Evolutionary conservation across 2,797 vertebrate genomes (phyloP).

Genomic region (Eremophila alpestris): DNA sequence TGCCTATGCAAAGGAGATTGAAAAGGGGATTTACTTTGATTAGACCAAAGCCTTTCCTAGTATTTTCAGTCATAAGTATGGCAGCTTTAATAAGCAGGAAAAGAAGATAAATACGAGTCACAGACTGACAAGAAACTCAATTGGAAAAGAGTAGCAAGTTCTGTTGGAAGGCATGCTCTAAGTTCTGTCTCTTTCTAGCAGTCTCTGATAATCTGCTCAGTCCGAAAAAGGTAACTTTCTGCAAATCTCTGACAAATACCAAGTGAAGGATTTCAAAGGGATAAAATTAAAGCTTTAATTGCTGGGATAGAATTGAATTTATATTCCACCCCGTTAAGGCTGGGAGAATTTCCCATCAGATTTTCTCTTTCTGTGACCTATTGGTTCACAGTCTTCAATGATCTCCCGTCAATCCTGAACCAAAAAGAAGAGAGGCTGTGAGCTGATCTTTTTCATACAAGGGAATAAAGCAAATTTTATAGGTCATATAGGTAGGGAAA

Average conservation of each 20-base stretch:
- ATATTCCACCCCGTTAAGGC: background rate
- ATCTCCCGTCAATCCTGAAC: background rate
- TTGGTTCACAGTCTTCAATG: background rate
- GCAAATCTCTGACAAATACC: conserved; percentile 22
- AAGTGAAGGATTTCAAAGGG: background rate
- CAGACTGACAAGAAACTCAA: conserved; percentile 1
- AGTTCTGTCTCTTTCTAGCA: background rate
- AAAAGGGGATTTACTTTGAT: conserved; percentile 35
- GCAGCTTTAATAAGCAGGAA: conserved; percentile 16
- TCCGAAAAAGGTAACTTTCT: background rate
- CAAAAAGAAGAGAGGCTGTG: background rate
- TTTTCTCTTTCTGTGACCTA: background rate
- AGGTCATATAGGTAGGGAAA: background rate
- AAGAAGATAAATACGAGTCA: conserved; percentile 25
- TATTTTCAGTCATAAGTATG: conserved; percentile 1
- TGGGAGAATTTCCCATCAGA: background rate
- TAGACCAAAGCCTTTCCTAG: conserved; percentile 15
- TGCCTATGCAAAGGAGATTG: background rate
- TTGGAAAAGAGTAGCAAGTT: background rate
- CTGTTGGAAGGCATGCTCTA: background rate
- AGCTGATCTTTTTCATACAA: background rate
- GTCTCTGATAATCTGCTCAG: background rate
- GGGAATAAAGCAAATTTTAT: background rate
- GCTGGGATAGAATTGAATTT: background rate
- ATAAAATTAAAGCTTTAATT: conserved; percentile 23